Percentiles rank a stretch among this genome's conserved stretches.
These are phyloP conservation scores for Enteromius anoplus DNA, from an alignment of 2,797 vertebrate genomes.

Conservation along the genomic window DNA sequence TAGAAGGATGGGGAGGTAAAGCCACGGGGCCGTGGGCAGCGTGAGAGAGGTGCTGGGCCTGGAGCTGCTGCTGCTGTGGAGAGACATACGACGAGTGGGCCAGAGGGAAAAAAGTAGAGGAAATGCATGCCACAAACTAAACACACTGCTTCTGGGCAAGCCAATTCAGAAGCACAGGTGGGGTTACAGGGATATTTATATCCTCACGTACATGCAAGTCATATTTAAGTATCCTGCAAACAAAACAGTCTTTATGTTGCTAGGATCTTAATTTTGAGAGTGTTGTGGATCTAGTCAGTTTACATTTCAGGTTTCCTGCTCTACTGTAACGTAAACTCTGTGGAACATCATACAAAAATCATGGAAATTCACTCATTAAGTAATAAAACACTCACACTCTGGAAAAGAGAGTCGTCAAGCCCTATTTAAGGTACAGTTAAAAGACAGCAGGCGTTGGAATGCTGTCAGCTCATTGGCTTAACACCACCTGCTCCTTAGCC, in stretches of 20 bases:
- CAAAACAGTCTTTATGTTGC: neutral
- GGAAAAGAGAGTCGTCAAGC: slow-evolving; percentile 59
- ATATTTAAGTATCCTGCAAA: slow-evolving; percentile 18
- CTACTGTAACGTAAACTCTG: neutral
- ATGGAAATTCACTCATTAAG: slow-evolving; percentile 62
- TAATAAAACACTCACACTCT: slow-evolving; percentile 17
- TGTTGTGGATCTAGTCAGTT: neutral
- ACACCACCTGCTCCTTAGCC: slow-evolving; percentile 70
- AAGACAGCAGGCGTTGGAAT: slow-evolving; percentile 59
- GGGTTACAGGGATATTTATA: slow-evolving; percentile 57
- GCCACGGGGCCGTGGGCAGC: slow-evolving; percentile 90
- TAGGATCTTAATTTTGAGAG: neutral
- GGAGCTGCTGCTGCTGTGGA: slow-evolving; percentile 84
- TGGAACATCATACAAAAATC: slow-evolving; percentile 5
- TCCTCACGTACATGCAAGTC: neutral
- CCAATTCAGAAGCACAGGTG: slow-evolving; percentile 37
- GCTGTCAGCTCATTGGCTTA: slow-evolving; percentile 68
- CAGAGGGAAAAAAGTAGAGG: slow-evolving; percentile 65
- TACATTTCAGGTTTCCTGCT: neutral
- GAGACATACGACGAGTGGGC: slow-evolving; percentile 74
- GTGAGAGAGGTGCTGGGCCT: slow-evolving; percentile 95
- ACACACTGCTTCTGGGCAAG: slow-evolving; percentile 60
- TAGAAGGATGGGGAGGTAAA: slow-evolving; percentile 90
- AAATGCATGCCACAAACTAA: slow-evolving; percentile 56
- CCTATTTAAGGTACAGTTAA: slow-evolving; percentile 61